Evolutionary conservation across 2,113 vertebrate species (phyloP).

Genomic region (Nothocercus julius): DNA sequence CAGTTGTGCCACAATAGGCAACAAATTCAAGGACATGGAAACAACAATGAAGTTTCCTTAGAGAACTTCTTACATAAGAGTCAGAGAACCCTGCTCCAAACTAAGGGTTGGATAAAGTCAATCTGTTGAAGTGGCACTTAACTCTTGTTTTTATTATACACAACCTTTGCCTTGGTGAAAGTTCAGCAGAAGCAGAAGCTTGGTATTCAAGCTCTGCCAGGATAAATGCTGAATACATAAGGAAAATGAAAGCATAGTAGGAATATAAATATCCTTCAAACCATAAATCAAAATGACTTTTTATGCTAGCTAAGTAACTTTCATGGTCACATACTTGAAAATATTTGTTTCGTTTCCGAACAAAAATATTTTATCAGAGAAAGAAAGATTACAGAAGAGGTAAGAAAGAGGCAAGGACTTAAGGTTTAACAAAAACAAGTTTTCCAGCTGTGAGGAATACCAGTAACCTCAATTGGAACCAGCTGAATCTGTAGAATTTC

Average conservation of each 20-base stretch:
- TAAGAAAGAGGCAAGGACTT: neutral
- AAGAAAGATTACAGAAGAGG: neutral
- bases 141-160: slow-evolving; percentile 10
- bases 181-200: neutral
- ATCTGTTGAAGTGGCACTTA: neutral
- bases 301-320: neutral
- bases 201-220: neutral
- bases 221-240: neutral
- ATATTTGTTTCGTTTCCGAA: neutral
- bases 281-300: neutral
- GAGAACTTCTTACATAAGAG: neutral
- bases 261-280: neutral
- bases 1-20: neutral
- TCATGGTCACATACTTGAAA: neutral
- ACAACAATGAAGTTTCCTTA: neutral
- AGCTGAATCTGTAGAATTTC: neutral
- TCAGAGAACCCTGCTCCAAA: neutral
- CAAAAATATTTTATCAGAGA: neutral
- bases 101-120: neutral
- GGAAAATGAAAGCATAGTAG: neutral
- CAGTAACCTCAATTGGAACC: neutral
- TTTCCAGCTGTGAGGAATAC: neutral
- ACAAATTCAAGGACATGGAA: neutral
- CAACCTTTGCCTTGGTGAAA: slow-evolving; percentile 40
- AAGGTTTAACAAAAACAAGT: neutral